A percentile compares a stretch with the other conserved stretches of the same genome.
Evolutionary conservation across 2,113 vertebrate genomes (phyloP).

Genomic region (Eurypyga helias): DNA sequence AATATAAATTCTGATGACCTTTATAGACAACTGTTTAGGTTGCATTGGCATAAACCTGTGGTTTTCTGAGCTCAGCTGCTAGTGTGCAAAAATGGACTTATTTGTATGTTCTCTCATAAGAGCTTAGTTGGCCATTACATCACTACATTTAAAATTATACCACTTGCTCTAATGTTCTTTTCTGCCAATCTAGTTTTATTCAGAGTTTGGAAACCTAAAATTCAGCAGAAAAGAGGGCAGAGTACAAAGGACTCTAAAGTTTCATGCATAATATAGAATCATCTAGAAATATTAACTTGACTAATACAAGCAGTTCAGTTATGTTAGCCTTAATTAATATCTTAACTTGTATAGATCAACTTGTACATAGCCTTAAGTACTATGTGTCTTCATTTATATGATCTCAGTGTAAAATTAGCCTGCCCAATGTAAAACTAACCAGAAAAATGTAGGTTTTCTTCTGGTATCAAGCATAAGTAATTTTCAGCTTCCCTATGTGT

Average conservation of each 20-base stretch:
- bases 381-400: not conserved
- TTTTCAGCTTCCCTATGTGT: not conserved
- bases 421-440: not conserved
- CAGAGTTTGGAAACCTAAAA: not conserved
- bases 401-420: not conserved
- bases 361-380: not conserved
- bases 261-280: not conserved
- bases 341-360: not conserved
- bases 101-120: not conserved
- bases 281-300: not conserved
- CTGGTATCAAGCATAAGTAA: not conserved
- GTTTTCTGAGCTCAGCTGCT: slow-evolving; percentile 10
- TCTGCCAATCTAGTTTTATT: not conserved
- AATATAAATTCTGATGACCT: not conserved
- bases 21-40: not conserved
- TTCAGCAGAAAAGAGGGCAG: not conserved
- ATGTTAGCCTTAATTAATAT: not conserved
- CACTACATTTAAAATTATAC: not conserved
- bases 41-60: not conserved
- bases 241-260: not conserved
- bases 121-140: not conserved
- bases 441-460: not conserved
- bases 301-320: not conserved
- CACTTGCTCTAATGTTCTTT: not conserved
- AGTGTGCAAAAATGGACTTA: not conserved